These are phyloP conservation scores for Rambutsinella grinnellia DNA, from an alignment of 2,888 invertebrate genomes.

Conservation along the genomic window DNA sequence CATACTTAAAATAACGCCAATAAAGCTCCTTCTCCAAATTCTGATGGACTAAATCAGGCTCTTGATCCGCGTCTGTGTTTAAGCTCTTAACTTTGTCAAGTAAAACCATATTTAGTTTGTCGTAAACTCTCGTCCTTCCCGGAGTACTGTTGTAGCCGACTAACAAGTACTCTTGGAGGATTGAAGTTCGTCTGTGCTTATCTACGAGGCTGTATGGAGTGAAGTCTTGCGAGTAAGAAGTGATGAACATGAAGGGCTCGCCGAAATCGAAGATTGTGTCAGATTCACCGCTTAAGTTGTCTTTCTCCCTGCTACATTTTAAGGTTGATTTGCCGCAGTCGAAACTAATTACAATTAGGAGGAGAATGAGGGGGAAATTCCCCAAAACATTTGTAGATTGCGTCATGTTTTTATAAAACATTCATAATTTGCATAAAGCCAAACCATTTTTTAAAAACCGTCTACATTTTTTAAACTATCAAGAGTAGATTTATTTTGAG, in stretches of 20 bases:
- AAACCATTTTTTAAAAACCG: too few species aligned
- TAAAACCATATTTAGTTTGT: constrained; percentile 29
- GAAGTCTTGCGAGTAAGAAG: constrained; percentile 21
- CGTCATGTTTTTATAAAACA: too few species aligned
- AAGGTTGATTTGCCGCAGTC: too few species aligned
- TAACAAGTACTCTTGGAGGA: constrained; percentile 37
- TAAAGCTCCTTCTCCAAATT: constrained; percentile 44
- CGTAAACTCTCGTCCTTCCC: too few species aligned
- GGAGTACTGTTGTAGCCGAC: constrained; percentile 16
- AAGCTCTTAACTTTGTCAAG: constrained; percentile 16
- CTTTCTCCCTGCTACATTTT: too few species aligned
- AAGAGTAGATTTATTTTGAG: too few species aligned
- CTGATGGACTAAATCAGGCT: constrained; percentile 35
- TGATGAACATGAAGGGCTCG: constrained; percentile 32
- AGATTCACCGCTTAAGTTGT: too few species aligned
- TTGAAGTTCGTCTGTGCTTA: constrained; percentile 11
- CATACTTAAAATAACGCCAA: constrained; percentile 38
- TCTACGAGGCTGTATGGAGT: constrained; percentile 30
- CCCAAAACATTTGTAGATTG: too few species aligned
- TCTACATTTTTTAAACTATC: too few species aligned
- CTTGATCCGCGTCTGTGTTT: neutral
- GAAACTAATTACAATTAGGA: too few species aligned
- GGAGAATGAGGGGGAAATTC: too few species aligned
- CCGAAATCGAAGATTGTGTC: constrained; percentile 17
- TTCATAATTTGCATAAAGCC: too few species aligned